Evolutionary conservation across 2,113 vertebrate species (phyloP), one percentile per base, ranked within the genome.

Genomic region (Dinomys branickii): DNA sequence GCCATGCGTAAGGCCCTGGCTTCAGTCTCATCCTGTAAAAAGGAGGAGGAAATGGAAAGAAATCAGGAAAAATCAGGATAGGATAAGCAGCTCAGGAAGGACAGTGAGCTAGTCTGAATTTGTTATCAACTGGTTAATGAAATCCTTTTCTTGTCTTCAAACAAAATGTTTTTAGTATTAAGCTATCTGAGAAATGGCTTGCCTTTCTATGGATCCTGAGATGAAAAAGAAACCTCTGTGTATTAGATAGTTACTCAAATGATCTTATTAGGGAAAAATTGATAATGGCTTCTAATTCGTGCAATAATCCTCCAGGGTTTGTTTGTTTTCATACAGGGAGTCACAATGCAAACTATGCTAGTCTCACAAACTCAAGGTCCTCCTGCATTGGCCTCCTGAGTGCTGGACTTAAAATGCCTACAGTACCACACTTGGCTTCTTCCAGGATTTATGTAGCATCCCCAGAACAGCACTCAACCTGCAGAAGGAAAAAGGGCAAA

Each of bases 101-200:
- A 67, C 67, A n/a, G 54, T 59, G 85, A 85, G 30, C 30, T 69
- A 30, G 7, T 84, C 80, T 73, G 7, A 52, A 38, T 67, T 91
- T 11, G 17, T 47, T 77, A 28, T 54, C 56, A 47, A 0, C 14
- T 59, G 10, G 73, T 50, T 54, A 82, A 78, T 28, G 71, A 82
- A 95, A 58, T 77, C 8, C 3, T 50, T 78, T 83, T 38, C 33
- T 92, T 63, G 6, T 65, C 65, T 65, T 90, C 81, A 85, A 82
- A 88, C 78, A n/a, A 73, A 89, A 26, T 24, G 33, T 56, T 71
- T 63, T 24, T 89, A 69, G 10, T 59, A 47, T 80, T 86, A 85
- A 67, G 9, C 71, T 58, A 75, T 67, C 50, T 8, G 17, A 56
- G 24, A 47, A 41, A 12, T 58, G 35, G 4, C 38, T 92, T 12